Conservation (phyloP, 2,888 invertebrate species). For the Hedya salicella region DNA sequence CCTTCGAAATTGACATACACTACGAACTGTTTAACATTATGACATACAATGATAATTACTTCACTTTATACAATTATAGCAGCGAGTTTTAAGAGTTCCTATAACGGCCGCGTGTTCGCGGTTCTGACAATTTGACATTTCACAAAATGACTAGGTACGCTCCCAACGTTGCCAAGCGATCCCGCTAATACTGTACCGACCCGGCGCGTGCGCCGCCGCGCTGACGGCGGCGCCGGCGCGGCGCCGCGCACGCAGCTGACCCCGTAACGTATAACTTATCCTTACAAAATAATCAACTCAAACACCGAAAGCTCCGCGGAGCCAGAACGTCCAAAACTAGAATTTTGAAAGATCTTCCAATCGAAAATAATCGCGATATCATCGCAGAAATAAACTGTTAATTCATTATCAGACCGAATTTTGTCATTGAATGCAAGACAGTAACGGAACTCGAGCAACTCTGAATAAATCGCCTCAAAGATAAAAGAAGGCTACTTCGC, state of each 20-base stretch:
- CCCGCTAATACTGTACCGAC: slow-evolving; percentile 36
- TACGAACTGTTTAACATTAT: slow-evolving; percentile 80
- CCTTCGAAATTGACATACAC: slow-evolving; percentile 82
- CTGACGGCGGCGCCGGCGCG: slow-evolving; percentile 37
- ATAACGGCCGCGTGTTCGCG: slow-evolving; percentile 85
- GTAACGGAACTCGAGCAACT: slow-evolving; percentile 84
- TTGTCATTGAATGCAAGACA: slow-evolving; percentile 72
- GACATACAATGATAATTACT: slow-evolving; percentile 83
- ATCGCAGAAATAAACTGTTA: slow-evolving; percentile 49
- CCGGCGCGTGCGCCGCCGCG: slow-evolving; percentile 53
- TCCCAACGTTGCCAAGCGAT: slow-evolving; percentile 55
- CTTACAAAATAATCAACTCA: slow-evolving; percentile 75
- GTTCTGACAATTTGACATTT: slow-evolving; percentile 83
- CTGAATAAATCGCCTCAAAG: slow-evolving; percentile 74
- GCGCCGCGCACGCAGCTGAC: slow-evolving; percentile 41
- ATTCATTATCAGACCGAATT: slow-evolving; percentile 63
- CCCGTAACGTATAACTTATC: slow-evolving; percentile 64
- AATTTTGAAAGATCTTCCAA: slow-evolving; percentile 69
- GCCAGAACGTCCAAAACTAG: slow-evolving; percentile 60
- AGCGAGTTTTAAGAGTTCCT: slow-evolving; percentile 92
- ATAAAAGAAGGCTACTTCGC: slow-evolving; percentile 66
- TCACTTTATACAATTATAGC: slow-evolving; percentile 89
- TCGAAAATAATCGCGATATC: slow-evolving; percentile 50
- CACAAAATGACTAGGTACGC: slow-evolving; percentile 85
- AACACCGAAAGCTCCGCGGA: slow-evolving; percentile 54